Evolutionary conservation across 2,888 invertebrate species (phyloP), one percentile per base, ranked within the genome.

Genomic region (Ichneumoninae sp.): DNA sequence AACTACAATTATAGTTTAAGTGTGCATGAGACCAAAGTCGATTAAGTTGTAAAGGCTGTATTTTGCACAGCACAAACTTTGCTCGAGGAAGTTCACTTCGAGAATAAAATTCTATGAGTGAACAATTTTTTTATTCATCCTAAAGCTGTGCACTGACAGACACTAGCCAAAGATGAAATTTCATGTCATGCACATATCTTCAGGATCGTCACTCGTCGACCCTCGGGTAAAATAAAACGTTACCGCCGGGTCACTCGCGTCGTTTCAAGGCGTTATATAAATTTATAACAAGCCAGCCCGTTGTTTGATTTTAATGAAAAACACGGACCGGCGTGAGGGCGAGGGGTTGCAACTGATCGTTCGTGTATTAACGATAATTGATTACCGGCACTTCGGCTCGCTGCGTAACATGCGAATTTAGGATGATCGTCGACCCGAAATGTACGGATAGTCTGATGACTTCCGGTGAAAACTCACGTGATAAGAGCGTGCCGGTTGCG

Each of bases 391-490:
- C 52, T 52, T 52, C 52, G 16, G 19, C 19, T 7, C 19, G 6
- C 1, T 4, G 52, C 52, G 19, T 52, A 52, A 52, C 19, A 1
- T 13, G 19, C 19, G 19, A 13, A 8, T 26, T 26, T 10, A 10
- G 7, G 60, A 26, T 1, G 26, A 60, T 30, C 60, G 60, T 30
- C 33, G 33, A 5, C 16, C 1, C 10, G 16, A 16, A 6, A 33
- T 33, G 7, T 13, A 33, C 16, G 4, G 30, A 30, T 1, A 26
- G 16, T 57, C 44, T 4, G 44, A 13, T 1, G 44, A 44, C 13
- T 16, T 44, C 2, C 26, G 22, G 16, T 65, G 40, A 69, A 44
- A 68, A 84, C 84, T 84, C 84, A 84, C 84, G 75, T 84, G 84
- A 66, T 57, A 33, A 66, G 40, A 70, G 30, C 69, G 84, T 62